Evolutionary conservation across 2,888 invertebrate genomes (phyloP).

Genomic region (Eilema griseolum): DNA sequence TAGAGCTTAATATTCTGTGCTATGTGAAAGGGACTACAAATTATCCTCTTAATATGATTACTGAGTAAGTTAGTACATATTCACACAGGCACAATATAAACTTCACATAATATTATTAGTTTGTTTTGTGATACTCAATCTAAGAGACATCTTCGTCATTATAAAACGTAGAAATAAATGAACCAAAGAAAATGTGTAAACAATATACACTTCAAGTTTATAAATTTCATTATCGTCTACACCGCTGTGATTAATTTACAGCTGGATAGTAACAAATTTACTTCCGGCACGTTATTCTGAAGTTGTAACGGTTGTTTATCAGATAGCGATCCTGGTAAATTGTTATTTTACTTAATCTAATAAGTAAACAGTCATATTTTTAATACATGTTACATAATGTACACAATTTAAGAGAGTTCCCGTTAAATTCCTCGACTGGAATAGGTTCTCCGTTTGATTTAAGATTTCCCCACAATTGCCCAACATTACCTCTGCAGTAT

Average conservation of each 20-base stretch:
- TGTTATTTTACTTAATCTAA: neutral
- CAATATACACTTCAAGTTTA: neutral
- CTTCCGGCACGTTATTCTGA: neutral
- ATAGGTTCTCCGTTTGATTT: too few species aligned
- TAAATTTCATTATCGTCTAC: neutral
- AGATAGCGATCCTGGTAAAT: neutral
- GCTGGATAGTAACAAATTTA: neutral
- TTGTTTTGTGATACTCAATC: neutral
- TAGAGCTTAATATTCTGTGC: slow-evolving; percentile 10
- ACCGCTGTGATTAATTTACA: neutral
- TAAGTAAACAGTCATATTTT: neutral
- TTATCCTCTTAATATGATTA: neutral
- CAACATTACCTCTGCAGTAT: too few species aligned
- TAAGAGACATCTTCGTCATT: neutral
- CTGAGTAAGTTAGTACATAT: neutral
- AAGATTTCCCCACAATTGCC: too few species aligned
- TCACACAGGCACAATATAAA: neutral
- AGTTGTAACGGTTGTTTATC: neutral
- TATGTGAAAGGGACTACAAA: slow-evolving; percentile 1
- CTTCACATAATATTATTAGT: neutral
- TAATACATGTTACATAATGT: too few species aligned
- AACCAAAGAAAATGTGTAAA: neutral
- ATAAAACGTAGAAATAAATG: neutral
- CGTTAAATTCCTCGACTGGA: too few species aligned
- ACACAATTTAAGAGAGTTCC: too few species aligned